A percentile compares a stretch with the other conserved stretches of the same genome.
Evolutionary conservation across 2,888 invertebrate species (phyloP).

Genomic region (Villa cingulata): DNA sequence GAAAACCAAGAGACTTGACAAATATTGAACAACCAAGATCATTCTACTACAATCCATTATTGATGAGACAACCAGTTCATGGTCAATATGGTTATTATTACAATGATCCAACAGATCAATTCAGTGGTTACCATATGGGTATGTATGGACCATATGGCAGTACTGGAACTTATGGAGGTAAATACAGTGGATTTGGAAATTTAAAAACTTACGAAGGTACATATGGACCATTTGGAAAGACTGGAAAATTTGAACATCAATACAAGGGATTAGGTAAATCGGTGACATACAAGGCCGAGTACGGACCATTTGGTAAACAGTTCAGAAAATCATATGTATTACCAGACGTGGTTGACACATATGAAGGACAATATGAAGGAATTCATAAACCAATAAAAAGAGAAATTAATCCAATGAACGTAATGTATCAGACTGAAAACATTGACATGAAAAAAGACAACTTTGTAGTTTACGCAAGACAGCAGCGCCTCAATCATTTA

Average conservation of each 20-base stretch:
- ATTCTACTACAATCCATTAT: neutral
- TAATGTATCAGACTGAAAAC: slow-evolving; percentile 18
- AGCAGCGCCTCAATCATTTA: slow-evolving; percentile 50
- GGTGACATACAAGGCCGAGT: neutral
- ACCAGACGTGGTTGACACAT: neutral
- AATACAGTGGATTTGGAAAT: neutral
- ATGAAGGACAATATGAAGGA: neutral
- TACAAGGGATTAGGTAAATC: too few relatives aligned
- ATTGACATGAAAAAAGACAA: slow-evolving; percentile 18
- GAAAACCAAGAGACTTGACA: neutral
- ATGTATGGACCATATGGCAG: neutral
- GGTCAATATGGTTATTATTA: neutral
- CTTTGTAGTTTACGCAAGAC: slow-evolving; percentile 41
- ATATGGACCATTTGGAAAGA: neutral
- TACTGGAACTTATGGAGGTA: neutral
- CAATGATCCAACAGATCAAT: neutral
- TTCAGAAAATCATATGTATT: too few relatives aligned
- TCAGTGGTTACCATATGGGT: neutral
- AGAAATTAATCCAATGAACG: neutral
- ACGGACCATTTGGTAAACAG: neutral
- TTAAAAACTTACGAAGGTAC: neutral
- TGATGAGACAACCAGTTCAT: neutral
- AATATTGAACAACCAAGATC: neutral
- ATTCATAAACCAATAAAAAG: neutral
- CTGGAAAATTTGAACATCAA: too few relatives aligned